Evolutionary conservation across 2,888 invertebrate genomes (phyloP), one percentile per base, ranked within the genome.

Genomic region (Scaptomyza parva): DNA sequence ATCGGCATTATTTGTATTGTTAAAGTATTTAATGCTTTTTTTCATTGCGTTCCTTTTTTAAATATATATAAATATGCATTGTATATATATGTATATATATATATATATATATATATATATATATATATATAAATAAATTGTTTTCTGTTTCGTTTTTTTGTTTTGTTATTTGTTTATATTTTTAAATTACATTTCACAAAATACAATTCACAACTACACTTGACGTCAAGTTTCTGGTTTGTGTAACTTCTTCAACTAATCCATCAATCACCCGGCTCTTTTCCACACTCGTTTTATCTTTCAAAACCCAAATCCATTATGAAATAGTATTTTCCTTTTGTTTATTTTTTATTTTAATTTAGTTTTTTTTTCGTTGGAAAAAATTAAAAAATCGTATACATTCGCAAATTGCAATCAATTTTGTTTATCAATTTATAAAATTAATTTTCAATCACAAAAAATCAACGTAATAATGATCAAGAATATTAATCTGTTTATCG

Each of bases 191-290:
- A 86, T 88, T 88, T 89, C 89, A 90, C 89, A 89, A 90, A 89
- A 90, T 89, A 90, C 90, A 90, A 89, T 89, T 90, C 89, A 90
- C 89, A 90, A 90, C 91, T 90, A 90, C 88, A 78, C 88, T 83
- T 88, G 88, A 82, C 87, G 78, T 55, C 85, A 86, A 87, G 79
- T 88, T 84, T 78, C 66, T 78, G 73, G 73, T 72, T 80, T 62
- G 62, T 67, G 66, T 69, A 72, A 79, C 86, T 83, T 86, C 86
- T 83, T 86, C 79, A 79, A 75, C 86, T 86, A 68, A 73, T 74
- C 70, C 62, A 64, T 62, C 69, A 60, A 81, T 70, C 76, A 59
- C 53, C 54, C 67, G 83, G 61, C 64, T 53, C 55, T 60, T 72
- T 37, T 50, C 44, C 50, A 62, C 58, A 39, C 48, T 53, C 39